phyloP scores from a whole-genome alignment of 2,113 vertebrate species.

The Pollachius pollachius region DNA sequence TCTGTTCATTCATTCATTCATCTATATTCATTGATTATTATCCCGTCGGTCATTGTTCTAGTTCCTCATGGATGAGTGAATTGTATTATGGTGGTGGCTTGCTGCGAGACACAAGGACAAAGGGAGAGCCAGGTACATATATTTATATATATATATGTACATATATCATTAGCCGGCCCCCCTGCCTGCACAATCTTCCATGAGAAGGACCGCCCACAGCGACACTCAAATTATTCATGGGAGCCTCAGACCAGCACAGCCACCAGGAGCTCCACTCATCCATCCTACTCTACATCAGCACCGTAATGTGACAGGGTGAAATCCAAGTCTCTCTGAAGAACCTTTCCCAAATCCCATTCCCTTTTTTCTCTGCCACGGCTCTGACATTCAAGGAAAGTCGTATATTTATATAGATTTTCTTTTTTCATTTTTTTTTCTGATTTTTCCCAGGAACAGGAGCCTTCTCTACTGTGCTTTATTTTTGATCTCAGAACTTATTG shows the following conservation, averaged over 20 bases:
- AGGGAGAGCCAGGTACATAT: constrained; percentile 49
- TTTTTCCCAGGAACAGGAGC: constrained; percentile 28
- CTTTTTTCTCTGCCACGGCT: constrained; percentile 39
- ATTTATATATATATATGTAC: background rate
- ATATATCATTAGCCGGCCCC: constrained; percentile 60
- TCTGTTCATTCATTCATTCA: too few species aligned
- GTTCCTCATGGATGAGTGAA: too few species aligned
- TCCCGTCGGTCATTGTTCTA: too few species aligned
- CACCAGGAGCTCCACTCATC: constrained; percentile 63
- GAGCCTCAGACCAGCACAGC: constrained; percentile 59
- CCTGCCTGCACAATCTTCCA: constrained; percentile 59
- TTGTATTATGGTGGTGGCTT: too few species aligned
- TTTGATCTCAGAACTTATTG: constrained; percentile 11
- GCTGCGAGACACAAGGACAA: constrained; percentile 9
- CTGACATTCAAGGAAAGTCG: constrained; percentile 32
- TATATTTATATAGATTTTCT: background rate
- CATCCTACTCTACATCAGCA: constrained; percentile 58
- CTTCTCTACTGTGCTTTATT: constrained; percentile 18
- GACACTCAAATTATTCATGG: constrained; percentile 72
- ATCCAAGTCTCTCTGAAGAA: constrained; percentile 54
- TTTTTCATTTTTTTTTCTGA: constrained; percentile 17
- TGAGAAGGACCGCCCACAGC: constrained; percentile 61
- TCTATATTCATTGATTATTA: too few species aligned
- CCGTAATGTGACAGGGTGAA: constrained; percentile 67
- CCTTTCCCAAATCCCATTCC: constrained; percentile 54